Percentiles rank a stretch among this genome's conserved stretches.
Conservation (phyloP, 2,113 vertebrate genomes). For the Corythaixoides concolor region DNA sequence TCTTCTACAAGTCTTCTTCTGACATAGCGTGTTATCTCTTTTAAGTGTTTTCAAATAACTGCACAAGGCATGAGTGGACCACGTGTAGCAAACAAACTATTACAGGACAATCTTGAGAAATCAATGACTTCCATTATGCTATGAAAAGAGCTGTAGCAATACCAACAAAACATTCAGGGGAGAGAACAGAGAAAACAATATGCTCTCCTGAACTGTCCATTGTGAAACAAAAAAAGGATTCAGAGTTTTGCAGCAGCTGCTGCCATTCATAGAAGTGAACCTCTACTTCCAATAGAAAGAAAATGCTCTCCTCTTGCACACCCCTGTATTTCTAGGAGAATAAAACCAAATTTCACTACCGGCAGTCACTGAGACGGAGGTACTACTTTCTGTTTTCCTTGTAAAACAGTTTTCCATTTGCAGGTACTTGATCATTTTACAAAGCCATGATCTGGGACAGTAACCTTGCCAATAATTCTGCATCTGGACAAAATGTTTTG, state of each 20-base stretch:
- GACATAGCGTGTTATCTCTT: neutral
- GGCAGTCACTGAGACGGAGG: neutral
- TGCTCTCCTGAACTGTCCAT: neutral
- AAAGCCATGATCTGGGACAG: neutral
- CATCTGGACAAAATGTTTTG: neutral
- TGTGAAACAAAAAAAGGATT: neutral
- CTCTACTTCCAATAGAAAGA: neutral
- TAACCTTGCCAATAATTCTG: neutral
- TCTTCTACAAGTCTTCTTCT: neutral
- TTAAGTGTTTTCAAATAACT: neutral
- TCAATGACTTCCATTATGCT: neutral
- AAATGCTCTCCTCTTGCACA: neutral
- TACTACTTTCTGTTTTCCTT: neutral
- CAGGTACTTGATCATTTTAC: neutral
- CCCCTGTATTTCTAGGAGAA: neutral
- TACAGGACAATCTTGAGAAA: neutral
- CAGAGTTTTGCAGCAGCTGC: neutral
- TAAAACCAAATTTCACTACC: neutral
- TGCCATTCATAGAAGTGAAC: neutral
- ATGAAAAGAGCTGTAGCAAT: neutral
- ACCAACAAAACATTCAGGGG: neutral
- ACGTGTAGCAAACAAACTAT: neutral
- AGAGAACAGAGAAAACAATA: neutral
- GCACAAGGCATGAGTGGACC: rapidly evolving
- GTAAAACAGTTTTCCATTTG: neutral